Evolutionary conservation across 2,888 invertebrate genomes (phyloP).

Genomic region (Galerucella calmariensis): DNA sequence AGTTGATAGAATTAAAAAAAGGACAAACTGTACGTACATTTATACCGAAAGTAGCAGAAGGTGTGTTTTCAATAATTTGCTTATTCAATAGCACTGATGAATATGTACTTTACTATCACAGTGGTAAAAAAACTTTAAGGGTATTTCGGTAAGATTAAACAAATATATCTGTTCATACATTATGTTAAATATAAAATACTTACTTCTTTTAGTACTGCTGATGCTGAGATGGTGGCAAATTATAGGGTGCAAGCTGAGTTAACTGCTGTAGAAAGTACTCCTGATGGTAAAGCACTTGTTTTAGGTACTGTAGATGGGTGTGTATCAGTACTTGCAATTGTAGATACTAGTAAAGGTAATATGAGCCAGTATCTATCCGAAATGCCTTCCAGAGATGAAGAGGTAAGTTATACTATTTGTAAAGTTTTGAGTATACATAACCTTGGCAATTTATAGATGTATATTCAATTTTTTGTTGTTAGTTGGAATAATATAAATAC

Average conservation of each 20-base stretch:
- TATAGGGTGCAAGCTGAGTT: conserved; percentile 91
- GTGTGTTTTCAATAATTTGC: conserved; percentile 95
- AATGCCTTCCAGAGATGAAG: conserved; percentile 78
- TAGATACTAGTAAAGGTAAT: conserved; percentile 75
- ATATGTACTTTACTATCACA: conserved; percentile 97
- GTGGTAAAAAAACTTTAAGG: conserved; percentile 92
- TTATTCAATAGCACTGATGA: conserved; percentile 94
- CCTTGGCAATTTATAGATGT: not conserved
- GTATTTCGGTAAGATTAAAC: conserved; percentile 79
- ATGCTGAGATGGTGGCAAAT: conserved; percentile 93
- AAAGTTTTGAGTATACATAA: conserved; percentile 3
- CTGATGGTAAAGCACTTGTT: conserved; percentile 84
- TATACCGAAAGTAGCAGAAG: conserved; percentile 95
- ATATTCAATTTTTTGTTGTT: not conserved
- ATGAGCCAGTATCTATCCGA: conserved; percentile 73
- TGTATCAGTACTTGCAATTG: conserved; percentile 85
- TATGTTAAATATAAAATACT: conserved; percentile 8
- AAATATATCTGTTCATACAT: not conserved
- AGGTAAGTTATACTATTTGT: conserved; percentile 61
- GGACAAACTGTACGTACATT: conserved; percentile 89
- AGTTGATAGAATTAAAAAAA: conserved; percentile 90
- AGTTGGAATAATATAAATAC: not conserved
- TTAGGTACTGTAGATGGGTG: conserved; percentile 95
- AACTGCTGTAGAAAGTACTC: conserved; percentile 86
- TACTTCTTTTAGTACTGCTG: conserved; percentile 73